Evolutionary conservation across 2,888 invertebrate genomes (phyloP).

Genomic region (Agrotis exclamationis): DNA sequence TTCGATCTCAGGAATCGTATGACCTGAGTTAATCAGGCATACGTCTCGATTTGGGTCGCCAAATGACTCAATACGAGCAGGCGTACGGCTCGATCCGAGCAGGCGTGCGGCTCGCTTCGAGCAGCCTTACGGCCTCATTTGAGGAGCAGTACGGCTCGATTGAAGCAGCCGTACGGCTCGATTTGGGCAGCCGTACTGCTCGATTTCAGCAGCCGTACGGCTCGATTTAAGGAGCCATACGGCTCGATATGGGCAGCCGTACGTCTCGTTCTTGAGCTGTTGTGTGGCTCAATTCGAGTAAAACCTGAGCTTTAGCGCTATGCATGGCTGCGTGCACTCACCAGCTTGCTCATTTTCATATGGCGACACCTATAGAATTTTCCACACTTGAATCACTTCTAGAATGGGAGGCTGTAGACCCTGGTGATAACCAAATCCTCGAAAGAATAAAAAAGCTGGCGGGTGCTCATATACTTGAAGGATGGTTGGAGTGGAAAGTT

Average conservation of each 20-base stretch:
- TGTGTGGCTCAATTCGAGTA: neutral
- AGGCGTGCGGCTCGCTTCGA: neutral
- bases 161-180: no score
- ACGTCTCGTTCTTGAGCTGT: neutral
- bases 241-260: no score
- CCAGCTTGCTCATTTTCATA: slow-evolving; percentile 2
- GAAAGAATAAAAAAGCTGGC: slow-evolving; percentile 1
- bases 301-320: neutral
- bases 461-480: neutral
- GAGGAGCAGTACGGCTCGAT: neutral
- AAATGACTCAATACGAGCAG: neutral
- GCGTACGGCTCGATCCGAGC: neutral
- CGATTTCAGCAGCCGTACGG: no score
- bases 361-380: neutral
- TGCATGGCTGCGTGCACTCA: slow-evolving; percentile 5
- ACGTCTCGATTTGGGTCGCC: neutral
- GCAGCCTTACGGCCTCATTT: neutral
- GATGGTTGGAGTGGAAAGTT: slow-evolving; percentile 1
- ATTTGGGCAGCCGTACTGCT: neutral
- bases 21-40: slow-evolving; percentile 2
- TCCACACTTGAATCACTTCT: neutral
- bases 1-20: slow-evolving; percentile 1
- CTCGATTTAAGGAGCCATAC: no score
- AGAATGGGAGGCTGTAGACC: neutral
- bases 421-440: neutral